Evolutionary conservation across 2,888 invertebrate species (phyloP).

Genomic region (Amphimallon solstitiale): DNA sequence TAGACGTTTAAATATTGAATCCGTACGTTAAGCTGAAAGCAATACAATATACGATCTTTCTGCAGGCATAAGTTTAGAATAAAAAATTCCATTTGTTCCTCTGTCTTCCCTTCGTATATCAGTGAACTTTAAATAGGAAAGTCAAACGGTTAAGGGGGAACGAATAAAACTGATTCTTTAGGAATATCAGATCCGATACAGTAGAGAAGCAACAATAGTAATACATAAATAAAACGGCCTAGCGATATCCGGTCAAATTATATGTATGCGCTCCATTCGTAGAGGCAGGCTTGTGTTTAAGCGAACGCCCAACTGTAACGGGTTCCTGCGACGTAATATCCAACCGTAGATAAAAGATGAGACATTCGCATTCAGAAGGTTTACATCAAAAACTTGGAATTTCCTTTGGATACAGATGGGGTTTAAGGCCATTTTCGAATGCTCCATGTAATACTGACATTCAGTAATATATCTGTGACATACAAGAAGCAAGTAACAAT

Average conservation of each 20-base stretch:
- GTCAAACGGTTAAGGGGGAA: background rate
- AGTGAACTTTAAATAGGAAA: background rate
- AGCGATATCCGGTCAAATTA: constrained; percentile 22
- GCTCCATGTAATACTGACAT: background rate
- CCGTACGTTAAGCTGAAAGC: too few species aligned
- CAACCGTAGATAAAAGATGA: constrained; percentile 27
- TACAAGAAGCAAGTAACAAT: background rate
- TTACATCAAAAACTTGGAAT: constrained; percentile 32
- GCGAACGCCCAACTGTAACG: background rate
- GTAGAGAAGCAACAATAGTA: constrained; percentile 15
- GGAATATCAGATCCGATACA: constrained; percentile 16
- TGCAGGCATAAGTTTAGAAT: too few species aligned
- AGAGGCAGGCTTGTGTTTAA: background rate
- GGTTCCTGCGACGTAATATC: constrained; percentile 8
- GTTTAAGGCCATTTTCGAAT: constrained; percentile 15
- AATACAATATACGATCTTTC: too few species aligned
- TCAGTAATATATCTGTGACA: background rate
- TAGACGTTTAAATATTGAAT: too few species aligned
- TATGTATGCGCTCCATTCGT: constrained; percentile 9
- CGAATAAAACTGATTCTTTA: constrained; percentile 9
- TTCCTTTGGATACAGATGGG: constrained; percentile 15
- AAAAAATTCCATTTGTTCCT: too few species aligned
- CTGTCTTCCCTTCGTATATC: background rate
- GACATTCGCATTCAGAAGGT: constrained; percentile 22
- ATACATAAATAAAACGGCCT: constrained; percentile 22